Base-by-base conservation (phyloP, 2,888 invertebrate genomes). In the Kuschelorhynchus macadamiae region DNA sequence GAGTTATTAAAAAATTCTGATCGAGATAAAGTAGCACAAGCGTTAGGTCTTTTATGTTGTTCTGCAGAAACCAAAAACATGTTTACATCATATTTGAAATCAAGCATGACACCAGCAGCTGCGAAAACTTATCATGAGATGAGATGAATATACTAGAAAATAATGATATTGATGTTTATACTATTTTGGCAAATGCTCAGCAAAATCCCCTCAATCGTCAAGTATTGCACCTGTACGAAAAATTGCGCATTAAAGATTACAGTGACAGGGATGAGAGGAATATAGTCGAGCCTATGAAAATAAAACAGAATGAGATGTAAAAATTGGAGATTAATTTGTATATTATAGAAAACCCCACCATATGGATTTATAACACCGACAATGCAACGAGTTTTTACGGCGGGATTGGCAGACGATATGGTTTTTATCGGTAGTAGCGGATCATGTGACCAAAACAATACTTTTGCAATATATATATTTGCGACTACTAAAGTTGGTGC, bases 61-160 rank as follows among this genome's bases (percentile, higher is more conserved):
- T 72, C 70, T 64, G 67, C 67, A 67, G 65, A 72, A 30, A 72
- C 73, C 57, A 71, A 68, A 72, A 56, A 72, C 33, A 61, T 65
- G 71, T 73, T 73, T 65, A 61, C 66, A 61, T 67, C 72, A 41
- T 67, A 73, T 63, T 68, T 73, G 71, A 56, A 71, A 61, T 61
- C 66, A 14, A 66, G 68, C 41, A 68, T 73, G 73, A 71, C 69
- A 71, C 62, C 72, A 60, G 64, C 71, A 68, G 72, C 64, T 65
- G 64, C 64, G 41, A 72, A 72, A 68, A 65, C 52, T 8, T 59
- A 59, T 11, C 42, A 42, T 11, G 42, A 42, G 17, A 36, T 36
- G 36, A 32, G 32, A 32, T 32, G 32, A 64, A 55, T 64, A 72
- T 72, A 49, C 70, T 70, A 64, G 72, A 71, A 68, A 53, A 14